Conservation (phyloP, 2,797 vertebrate species). For the Caiman crocodilus region DNA sequence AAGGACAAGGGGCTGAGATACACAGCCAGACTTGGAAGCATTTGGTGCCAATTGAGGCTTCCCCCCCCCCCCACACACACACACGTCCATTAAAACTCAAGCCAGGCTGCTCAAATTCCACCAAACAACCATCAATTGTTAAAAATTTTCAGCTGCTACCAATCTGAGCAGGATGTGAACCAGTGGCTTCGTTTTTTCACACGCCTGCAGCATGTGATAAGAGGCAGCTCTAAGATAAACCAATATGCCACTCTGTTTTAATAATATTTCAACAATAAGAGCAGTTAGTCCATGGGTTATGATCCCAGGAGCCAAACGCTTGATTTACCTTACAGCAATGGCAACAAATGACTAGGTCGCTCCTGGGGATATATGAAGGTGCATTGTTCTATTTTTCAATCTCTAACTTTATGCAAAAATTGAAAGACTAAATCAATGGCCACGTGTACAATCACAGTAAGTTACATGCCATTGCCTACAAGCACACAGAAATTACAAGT, state of each 20-base stretch:
- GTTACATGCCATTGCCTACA: conserved; percentile 12
- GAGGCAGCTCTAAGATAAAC: background rate
- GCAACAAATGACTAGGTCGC: background rate
- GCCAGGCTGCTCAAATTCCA: background rate
- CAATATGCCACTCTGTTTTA: background rate
- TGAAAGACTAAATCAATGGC: background rate
- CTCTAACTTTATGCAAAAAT: background rate
- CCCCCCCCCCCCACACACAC: background rate
- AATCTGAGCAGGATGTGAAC: background rate
- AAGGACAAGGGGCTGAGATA: background rate
- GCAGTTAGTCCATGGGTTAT: background rate
- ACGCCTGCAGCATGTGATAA: accelerated
- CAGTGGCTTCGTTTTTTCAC: background rate
- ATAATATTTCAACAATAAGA: background rate
- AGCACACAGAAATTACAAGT: background rate
- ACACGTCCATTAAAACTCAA: background rate
- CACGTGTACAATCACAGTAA: background rate
- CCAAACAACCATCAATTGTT: background rate
- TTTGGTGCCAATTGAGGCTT: accelerated
- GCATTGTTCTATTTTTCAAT: background rate
- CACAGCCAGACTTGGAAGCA: background rate
- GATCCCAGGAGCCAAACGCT: background rate
- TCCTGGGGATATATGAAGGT: background rate
- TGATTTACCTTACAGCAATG: background rate
- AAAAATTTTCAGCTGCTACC: background rate